These are phyloP conservation scores for Acrocyrtus sp. DNA, from an alignment of 2,888 invertebrate genomes.

Conservation along the genomic window DNA sequence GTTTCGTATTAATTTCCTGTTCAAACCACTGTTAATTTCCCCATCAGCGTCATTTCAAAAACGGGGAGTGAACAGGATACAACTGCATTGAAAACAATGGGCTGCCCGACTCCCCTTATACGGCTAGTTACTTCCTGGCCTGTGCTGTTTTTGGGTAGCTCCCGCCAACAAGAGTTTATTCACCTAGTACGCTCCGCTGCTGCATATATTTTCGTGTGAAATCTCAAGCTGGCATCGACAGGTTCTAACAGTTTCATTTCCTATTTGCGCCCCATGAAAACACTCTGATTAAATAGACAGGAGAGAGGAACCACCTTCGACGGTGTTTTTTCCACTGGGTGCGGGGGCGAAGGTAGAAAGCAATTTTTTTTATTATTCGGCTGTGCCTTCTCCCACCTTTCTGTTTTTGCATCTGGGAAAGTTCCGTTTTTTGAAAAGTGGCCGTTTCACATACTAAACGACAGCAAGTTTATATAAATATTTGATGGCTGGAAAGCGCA, in stretches of 20 bases:
- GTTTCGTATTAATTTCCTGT: conserved; percentile 28
- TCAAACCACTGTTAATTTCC: too few relatives aligned
- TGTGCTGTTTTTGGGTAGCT: neutral
- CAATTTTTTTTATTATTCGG: neutral
- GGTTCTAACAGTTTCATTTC: conserved; percentile 45
- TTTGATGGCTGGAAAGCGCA: conserved; percentile 9
- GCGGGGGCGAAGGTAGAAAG: neutral
- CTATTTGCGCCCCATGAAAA: conserved; percentile 23
- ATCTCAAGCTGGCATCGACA: conserved; percentile 38
- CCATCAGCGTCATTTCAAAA: too few relatives aligned
- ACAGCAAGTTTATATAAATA: conserved; percentile 16
- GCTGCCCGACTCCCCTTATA: neutral
- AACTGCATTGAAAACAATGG: too few relatives aligned
- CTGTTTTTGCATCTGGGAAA: conserved; percentile 2
- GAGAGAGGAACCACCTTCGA: too few relatives aligned
- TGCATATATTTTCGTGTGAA: conserved; percentile 38
- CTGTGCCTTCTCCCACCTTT: neutral
- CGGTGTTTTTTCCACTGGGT: too few relatives aligned
- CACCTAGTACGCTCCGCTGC: too few relatives aligned
- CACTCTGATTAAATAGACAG: neutral
- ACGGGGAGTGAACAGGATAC: too few relatives aligned
- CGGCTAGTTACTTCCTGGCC: neutral
- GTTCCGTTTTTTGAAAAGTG: too few relatives aligned
- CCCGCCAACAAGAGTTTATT: neutral
- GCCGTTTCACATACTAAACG: too few relatives aligned